Evolutionary conservation across 2,888 invertebrate genomes (phyloP).

Genomic region (Melanargia galathea): DNA sequence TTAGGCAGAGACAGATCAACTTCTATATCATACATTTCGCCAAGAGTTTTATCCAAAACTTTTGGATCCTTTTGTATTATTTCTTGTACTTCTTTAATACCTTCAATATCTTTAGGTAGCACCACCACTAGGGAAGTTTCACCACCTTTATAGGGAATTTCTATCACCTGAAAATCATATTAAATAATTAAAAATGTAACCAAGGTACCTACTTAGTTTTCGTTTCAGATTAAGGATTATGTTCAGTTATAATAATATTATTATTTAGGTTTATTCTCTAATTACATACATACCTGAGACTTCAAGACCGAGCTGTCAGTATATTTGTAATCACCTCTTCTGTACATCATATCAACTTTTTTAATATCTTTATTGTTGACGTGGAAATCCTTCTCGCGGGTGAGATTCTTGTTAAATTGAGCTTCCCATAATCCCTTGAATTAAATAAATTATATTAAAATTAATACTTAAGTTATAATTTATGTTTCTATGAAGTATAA

Average conservation of each 20-base stretch:
- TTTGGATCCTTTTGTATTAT: slow-evolving; percentile 82
- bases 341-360: slow-evolving; percentile 86
- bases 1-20: slow-evolving; percentile 87
- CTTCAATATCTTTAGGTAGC: slow-evolving; percentile 86
- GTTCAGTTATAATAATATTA: not conserved
- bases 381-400: slow-evolving; percentile 84
- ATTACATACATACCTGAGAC: slow-evolving; percentile 59
- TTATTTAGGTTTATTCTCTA: not conserved
- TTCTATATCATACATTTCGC: slow-evolving; percentile 66
- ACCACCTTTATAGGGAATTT: slow-evolving; percentile 87
- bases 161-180: slow-evolving; percentile 79
- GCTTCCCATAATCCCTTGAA: slow-evolving; percentile 84
- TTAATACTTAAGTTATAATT: no score
- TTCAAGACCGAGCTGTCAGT: slow-evolving; percentile 58
- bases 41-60: slow-evolving; percentile 63
- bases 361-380: slow-evolving; percentile 76
- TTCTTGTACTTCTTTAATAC: slow-evolving; percentile 82
- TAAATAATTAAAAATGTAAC: slow-evolving; percentile 4
- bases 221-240: not conserved
- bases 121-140: slow-evolving; percentile 87
- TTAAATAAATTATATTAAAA: not conserved
- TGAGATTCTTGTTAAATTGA: slow-evolving; percentile 82
- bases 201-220: not conserved
- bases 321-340: slow-evolving; percentile 68
- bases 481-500: no score